A percentile compares a stretch with the other conserved stretches of the same genome.
Conservation (phyloP, 1,140 invertebrate genomes). For the Tyrophagus putrescentiae region DNA sequence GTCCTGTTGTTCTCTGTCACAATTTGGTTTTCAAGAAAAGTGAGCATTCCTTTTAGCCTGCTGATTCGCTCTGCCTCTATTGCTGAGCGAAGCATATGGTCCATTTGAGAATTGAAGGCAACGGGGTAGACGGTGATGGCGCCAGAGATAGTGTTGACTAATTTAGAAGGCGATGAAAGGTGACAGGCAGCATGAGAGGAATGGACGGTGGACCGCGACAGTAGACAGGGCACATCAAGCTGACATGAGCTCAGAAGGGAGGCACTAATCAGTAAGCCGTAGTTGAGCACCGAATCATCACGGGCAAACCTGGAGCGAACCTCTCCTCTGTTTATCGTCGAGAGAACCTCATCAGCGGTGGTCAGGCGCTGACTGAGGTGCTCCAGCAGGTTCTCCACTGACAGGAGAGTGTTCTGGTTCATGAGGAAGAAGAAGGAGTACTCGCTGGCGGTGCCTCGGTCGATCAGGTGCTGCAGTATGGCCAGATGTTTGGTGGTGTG, state of each 20-base stretch:
- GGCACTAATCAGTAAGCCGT: conserved; percentile 51
- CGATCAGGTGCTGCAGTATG: conserved; percentile 69
- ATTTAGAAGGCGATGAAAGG: too few relatives aligned
- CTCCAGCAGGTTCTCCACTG: conserved; percentile 50
- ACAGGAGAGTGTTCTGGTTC: conserved; percentile 61
- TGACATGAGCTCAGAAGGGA: conserved; percentile 25
- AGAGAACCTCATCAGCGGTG: conserved; percentile 54
- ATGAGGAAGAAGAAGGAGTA: conserved; percentile 80
- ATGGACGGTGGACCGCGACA: neutral
- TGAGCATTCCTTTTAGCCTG: neutral
- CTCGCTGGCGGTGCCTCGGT: conserved; percentile 61
- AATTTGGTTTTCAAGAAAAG: neutral
- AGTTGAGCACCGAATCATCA: conserved; percentile 35
- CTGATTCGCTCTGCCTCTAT: neutral
- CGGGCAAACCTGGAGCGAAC: neutral
- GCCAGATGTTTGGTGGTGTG: conserved; percentile 37
- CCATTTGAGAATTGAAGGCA: neutral
- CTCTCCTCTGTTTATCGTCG: neutral
- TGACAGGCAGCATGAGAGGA: neutral
- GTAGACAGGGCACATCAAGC: conserved; percentile 17
- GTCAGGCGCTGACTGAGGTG: conserved; percentile 59
- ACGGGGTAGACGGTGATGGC: conserved; percentile 17
- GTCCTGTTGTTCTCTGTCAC: neutral
- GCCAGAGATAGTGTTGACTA: neutral
- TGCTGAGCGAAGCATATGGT: neutral